A percentile compares a stretch with the other conserved stretches of the same genome.
phyloP scores from a whole-genome alignment of 2,797 vertebrate species.

The Catamblyrhynchus diadema region DNA sequence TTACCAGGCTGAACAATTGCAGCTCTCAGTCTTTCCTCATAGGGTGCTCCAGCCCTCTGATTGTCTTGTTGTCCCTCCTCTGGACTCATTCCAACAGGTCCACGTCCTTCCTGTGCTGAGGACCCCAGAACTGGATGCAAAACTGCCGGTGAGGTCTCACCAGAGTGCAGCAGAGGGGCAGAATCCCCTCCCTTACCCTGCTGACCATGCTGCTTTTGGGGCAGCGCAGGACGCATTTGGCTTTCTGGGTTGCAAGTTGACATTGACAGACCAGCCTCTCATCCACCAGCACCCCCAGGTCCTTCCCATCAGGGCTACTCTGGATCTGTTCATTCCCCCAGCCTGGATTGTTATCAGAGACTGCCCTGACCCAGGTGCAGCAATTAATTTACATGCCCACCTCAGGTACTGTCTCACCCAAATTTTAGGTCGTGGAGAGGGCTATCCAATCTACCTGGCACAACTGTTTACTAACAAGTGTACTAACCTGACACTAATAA shows the following conservation, averaged over 20 bases:
- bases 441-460: neutral
- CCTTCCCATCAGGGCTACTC: neutral
- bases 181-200: neutral
- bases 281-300: neutral
- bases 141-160: neutral
- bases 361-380: neutral
- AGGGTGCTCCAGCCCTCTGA: neutral
- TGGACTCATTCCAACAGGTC: fast-evolving
- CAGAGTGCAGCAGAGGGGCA: neutral
- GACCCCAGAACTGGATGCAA: neutral
- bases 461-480: neutral
- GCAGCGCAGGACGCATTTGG: fast-evolving
- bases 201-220: fast-evolving
- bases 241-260: neutral
- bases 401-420: neutral
- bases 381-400: neutral
- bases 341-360: fast-evolving
- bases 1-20: neutral
- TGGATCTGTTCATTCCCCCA: fast-evolving
- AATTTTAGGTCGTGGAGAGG: neutral
- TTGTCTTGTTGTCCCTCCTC: neutral
- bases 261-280: neutral
- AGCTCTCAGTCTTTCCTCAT: neutral
- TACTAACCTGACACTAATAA: neutral
- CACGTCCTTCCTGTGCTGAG: neutral